These are phyloP conservation scores for Sphaerophoria taeniata DNA, from an alignment of 2,888 invertebrate genomes.

Conservation along the genomic window DNA sequence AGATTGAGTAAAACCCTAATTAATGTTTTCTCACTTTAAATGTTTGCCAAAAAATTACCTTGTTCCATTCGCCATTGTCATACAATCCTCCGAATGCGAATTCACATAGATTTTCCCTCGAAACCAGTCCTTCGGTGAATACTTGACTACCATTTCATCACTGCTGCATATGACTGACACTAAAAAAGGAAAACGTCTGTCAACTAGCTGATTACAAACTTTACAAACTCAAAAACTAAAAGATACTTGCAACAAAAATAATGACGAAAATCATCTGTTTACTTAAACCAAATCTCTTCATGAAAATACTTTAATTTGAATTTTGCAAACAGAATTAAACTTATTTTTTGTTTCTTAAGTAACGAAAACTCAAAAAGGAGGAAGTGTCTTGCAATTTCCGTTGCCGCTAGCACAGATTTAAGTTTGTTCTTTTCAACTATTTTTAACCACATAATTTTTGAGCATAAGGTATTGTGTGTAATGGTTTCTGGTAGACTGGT, in stretches of 20 bases:
- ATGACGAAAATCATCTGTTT: neutral
- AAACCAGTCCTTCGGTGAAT: constrained; percentile 86
- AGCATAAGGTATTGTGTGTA: neutral
- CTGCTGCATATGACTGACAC: constrained; percentile 92
- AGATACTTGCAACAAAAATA: too few relatives aligned
- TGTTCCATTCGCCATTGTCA: constrained; percentile 85
- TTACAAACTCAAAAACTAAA: too few relatives aligned
- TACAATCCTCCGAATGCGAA: constrained; percentile 90
- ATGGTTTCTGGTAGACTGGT: neutral
- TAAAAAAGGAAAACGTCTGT: constrained; percentile 79
- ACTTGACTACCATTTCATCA: constrained; percentile 87
- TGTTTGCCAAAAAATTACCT: constrained; percentile 51
- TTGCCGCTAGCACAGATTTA: constrained; percentile 11
- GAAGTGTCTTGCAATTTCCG: neutral
- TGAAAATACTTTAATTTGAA: constrained; percentile 6
- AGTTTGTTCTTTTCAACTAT: constrained; percentile 1
- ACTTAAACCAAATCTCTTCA: neutral
- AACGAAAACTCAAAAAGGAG: neutral
- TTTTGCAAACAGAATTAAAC: neutral
- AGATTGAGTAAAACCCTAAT: too few relatives aligned
- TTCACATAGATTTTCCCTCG: constrained; percentile 91
- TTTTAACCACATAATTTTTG: neutral
- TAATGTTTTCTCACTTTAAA: neutral
- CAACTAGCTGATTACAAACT: too few relatives aligned
- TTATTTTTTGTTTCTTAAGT: neutral